Evolutionary conservation across 2,888 invertebrate species (phyloP).

Genomic region (Trissonchulus sp.): DNA sequence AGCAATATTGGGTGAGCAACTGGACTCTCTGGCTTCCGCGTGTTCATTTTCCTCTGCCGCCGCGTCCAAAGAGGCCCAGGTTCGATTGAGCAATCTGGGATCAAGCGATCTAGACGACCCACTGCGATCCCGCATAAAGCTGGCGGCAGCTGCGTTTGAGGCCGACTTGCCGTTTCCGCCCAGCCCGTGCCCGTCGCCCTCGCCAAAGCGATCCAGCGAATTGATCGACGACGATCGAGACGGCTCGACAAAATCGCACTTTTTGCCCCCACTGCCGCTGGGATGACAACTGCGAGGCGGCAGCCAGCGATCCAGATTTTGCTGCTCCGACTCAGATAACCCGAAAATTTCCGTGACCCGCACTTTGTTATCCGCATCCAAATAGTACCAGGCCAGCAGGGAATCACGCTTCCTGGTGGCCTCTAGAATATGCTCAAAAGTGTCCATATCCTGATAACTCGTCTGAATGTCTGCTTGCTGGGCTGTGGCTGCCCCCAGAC

Average conservation of each 20-base stretch:
- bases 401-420: conserved; percentile 80
- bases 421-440: conserved; percentile 60
- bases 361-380: conserved; percentile 70
- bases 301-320: background rate
- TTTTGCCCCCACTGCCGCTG: too few relatives aligned
- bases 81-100: background rate
- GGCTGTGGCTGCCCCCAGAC: too few relatives aligned
- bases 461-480: background rate
- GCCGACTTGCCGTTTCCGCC: background rate
- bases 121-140: background rate
- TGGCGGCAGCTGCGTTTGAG: background rate
- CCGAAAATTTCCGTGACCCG: conserved; percentile 25
- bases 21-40: too few relatives aligned
- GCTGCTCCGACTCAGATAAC: background rate
- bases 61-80: too few relatives aligned
- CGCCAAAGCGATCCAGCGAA: too few relatives aligned
- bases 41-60: too few relatives aligned
- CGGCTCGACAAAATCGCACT: too few relatives aligned
- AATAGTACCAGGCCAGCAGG: conserved; percentile 81
- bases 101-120: background rate
- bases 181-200: background rate
- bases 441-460: conserved; percentile 55
- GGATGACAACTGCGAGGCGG: background rate
- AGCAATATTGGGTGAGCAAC: too few relatives aligned
- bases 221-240: background rate